These are phyloP conservation scores for Pangasius djambal DNA, from an alignment of 2,797 vertebrate species.

Conservation along the genomic window DNA sequence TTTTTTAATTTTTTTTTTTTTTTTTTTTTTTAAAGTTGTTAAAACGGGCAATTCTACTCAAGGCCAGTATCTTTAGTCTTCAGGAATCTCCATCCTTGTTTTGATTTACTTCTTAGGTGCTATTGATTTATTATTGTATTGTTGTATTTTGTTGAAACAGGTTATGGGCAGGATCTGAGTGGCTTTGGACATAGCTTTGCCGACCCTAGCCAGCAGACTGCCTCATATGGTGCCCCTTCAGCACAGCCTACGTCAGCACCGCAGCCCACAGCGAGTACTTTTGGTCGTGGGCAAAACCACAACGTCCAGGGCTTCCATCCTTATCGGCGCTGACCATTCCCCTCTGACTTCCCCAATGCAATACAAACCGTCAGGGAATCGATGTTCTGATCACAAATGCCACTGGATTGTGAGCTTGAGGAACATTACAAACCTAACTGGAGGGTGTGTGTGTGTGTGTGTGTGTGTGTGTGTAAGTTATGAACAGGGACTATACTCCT, in stretches of 20 bases:
- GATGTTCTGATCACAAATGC: constrained; percentile 72
- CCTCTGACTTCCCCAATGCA: constrained; percentile 56
- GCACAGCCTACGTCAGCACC: constrained; percentile 85
- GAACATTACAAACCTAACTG: constrained; percentile 52
- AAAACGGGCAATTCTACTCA: constrained; percentile 5
- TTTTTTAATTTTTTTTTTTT: background rate
- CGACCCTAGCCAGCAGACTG: constrained; percentile 91
- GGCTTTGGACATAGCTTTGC: constrained; percentile 95
- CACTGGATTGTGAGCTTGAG: constrained; percentile 70
- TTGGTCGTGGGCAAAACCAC: constrained; percentile 97
- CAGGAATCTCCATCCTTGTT: background rate
- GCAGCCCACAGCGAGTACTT: constrained; percentile 84
- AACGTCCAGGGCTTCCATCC: constrained; percentile 99
- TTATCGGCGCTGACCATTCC: constrained; percentile 88
- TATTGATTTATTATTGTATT: constrained; percentile 12
- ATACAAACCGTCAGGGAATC: constrained; percentile 80
- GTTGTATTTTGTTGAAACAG: constrained; percentile 69
- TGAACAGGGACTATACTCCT: constrained; percentile 53
- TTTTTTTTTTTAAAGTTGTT: background rate
- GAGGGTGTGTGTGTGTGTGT: constrained; percentile 41
- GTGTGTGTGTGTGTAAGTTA: constrained; percentile 47
- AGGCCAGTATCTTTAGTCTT: background rate
- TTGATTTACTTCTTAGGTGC: background rate
- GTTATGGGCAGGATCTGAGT: constrained; percentile 97
- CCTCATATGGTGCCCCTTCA: constrained; percentile 88